Base-by-base conservation (phyloP, 2,113 vertebrate species). In the Dryoscopus gambensis region DNA sequence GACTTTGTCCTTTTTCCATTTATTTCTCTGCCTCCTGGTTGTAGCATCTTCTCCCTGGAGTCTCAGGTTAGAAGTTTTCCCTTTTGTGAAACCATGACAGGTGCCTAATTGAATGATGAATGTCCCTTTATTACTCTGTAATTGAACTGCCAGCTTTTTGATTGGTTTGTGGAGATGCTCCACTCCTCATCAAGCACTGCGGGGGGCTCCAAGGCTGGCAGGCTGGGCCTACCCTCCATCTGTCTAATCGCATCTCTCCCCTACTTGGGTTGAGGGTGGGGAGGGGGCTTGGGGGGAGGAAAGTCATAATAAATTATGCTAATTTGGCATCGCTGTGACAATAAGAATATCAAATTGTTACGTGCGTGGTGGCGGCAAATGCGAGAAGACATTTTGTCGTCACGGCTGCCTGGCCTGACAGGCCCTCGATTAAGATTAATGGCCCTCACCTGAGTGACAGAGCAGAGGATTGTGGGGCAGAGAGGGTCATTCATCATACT, bases 101-200 rank as follows among this genome's bases (percentile, higher is more conserved):
- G 98, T 99, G 99, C 99, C 98, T 99, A 99, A 99, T 99, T 99
- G 99, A 99, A 99, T 99, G 99, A 99, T 99, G 99, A 99, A 99
- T 99, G 99, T 99, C 98, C 99, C 98, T 99, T 99, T 99, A 99
- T 99, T 99, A 98, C 98, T 97, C 98, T 98, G 98, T 99, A 99
- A 99, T 99, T 99, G 98, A 99, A 99, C 98, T 98, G 98, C 98
- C 97, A 98, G 98, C 97, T 97, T 98, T 98, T 96, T 97, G 98
- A 99, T 99, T 99, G 99, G 99, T 98, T 97, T 98, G 96, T 89
- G 73, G 97, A 95, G 88, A 97, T 97, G 97, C 97, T 95, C 94
- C 92, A 96, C 93, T 92, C 93, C 93, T 95, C 98, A 98, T 99
- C 98, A 98, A 98, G 93, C 97, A 96, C 98, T 96, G 96, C 89